Evolutionary conservation across 2,797 vertebrate genomes (phyloP).

Genomic region (Aphelocoma californica): DNA sequence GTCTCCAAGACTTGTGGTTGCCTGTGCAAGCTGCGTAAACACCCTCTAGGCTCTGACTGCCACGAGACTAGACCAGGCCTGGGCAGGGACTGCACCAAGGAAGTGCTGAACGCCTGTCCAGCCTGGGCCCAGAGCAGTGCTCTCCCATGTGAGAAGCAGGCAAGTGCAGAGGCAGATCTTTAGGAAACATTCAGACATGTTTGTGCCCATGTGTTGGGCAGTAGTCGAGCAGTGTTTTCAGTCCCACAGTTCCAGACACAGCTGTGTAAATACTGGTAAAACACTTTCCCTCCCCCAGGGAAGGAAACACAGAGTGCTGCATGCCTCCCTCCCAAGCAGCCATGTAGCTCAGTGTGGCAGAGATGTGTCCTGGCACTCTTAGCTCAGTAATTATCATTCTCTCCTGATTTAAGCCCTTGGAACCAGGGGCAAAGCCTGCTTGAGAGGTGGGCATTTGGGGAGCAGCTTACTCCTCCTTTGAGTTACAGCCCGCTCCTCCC

Average conservation of each 20-base stretch:
- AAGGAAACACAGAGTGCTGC: not conserved
- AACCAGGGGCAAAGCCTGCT: not conserved
- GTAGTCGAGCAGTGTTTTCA: not conserved
- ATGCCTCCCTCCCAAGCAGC: not conserved
- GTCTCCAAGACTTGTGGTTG: not conserved
- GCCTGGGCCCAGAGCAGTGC: not conserved
- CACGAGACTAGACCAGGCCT: not conserved
- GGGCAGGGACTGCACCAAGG: not conserved
- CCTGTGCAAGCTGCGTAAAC: not conserved
- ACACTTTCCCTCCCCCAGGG: not conserved
- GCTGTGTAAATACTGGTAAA: not conserved
- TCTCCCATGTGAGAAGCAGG: not conserved
- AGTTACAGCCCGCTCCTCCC: not conserved
- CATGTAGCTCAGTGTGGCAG: fast-evolving
- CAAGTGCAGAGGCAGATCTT: not conserved
- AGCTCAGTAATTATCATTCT: not conserved
- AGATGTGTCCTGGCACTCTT: not conserved
- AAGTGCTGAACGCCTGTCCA: fast-evolving
- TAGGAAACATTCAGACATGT: not conserved
- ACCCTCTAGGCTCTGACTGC: not conserved
- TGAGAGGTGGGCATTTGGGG: not conserved
- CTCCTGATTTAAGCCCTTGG: not conserved
- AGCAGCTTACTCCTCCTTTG: not conserved
- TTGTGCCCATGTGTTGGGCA: not conserved
- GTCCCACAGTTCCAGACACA: not conserved